These are phyloP conservation scores for Zosterops borbonicus DNA, from an alignment of 2,113 vertebrate species.

Conservation along the genomic window DNA sequence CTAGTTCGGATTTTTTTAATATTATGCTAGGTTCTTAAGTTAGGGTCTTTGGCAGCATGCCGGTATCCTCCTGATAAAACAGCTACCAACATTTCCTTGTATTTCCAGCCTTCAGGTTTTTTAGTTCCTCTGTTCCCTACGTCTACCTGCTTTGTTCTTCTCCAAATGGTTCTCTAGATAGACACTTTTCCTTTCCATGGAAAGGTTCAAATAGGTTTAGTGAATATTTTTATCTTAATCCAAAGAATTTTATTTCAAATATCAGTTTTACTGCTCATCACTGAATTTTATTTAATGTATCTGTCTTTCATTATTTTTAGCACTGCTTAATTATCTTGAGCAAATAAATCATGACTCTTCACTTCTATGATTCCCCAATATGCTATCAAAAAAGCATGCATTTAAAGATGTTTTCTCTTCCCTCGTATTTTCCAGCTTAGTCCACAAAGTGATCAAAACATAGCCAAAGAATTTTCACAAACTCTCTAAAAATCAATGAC, in stretches of 20 bases:
- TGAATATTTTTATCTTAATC: background rate
- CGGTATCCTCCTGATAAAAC: background rate
- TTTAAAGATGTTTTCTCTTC: background rate
- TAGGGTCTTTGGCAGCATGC: background rate
- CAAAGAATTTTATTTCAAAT: background rate
- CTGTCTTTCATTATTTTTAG: background rate
- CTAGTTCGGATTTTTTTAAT: fast-evolving
- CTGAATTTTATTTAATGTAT: background rate
- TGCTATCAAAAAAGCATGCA: background rate
- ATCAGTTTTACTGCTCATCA: background rate
- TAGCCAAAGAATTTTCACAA: background rate
- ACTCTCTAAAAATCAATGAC: background rate
- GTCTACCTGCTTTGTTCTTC: background rate
- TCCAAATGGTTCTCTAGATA: background rate
- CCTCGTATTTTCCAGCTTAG: background rate
- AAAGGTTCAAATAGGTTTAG: background rate
- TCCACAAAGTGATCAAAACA: background rate
- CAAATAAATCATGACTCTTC: background rate
- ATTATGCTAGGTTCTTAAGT: background rate
- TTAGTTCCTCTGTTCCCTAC: fast-evolving
- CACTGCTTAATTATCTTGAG: background rate
- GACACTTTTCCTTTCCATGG: background rate
- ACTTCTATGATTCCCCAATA: background rate
- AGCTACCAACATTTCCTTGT: background rate
- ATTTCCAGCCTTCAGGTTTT: background rate